Evolutionary conservation across 2,888 invertebrate genomes (phyloP).

Genomic region (Lypha dubia): DNA sequence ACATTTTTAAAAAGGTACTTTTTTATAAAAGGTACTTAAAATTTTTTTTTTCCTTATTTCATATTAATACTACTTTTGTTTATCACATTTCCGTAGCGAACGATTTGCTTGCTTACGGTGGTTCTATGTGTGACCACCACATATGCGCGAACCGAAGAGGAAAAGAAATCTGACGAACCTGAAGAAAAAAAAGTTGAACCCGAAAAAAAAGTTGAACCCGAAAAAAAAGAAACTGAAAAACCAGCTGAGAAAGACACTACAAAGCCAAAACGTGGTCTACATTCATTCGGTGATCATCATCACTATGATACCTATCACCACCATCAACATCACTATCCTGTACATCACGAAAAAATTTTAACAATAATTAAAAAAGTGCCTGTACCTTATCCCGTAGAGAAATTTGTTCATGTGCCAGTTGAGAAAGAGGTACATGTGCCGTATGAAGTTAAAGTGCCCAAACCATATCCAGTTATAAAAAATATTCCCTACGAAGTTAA

Average conservation of each 20-base stretch:
- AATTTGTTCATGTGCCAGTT: constrained; percentile 86
- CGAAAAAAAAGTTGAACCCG: constrained; percentile 73
- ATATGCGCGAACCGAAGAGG: constrained; percentile 84
- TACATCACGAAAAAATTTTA: constrained; percentile 86
- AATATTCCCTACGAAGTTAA: constrained; percentile 89
- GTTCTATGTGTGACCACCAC: constrained; percentile 85
- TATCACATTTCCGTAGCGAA: constrained; percentile 76
- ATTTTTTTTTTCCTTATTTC: background rate
- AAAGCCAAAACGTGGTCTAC: constrained; percentile 90
- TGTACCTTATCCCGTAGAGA: constrained; percentile 88
- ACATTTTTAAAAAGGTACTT: background rate
- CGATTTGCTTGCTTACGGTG: constrained; percentile 84
- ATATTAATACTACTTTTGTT: background rate
- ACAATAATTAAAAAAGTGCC: constrained; percentile 90
- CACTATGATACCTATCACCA: constrained; percentile 79
- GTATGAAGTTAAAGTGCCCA: constrained; percentile 87
- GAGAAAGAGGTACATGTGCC: constrained; percentile 87
- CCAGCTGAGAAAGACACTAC: constrained; percentile 83
- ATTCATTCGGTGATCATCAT: constrained; percentile 82
- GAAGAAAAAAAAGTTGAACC: constrained; percentile 82
- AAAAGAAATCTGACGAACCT: constrained; percentile 84
- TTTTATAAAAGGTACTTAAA: background rate
- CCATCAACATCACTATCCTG: constrained; percentile 81
- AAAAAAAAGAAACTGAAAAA: constrained; percentile 77
- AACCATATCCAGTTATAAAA: constrained; percentile 89